Percentiles rank a stretch among this genome's conserved stretches.
Evolutionary conservation across 2,888 invertebrate genomes (phyloP).

Genomic region (Spicauda simplicius): DNA sequence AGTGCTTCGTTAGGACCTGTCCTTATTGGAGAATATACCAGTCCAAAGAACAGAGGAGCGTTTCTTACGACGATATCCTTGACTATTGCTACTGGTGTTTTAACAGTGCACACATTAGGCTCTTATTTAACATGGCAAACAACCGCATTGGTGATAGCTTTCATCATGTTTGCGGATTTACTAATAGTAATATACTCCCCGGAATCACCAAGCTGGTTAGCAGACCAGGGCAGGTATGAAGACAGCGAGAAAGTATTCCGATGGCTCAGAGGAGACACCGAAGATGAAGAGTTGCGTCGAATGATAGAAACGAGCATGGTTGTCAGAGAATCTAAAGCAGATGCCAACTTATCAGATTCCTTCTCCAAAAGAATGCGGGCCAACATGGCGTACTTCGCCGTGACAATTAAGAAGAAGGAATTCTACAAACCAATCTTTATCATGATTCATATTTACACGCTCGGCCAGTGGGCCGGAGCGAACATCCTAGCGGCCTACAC

Average conservation of each 20-base stretch:
- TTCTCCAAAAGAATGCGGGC: constrained; percentile 49
- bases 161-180: constrained; percentile 73
- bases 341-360: constrained; percentile 48
- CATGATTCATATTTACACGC: constrained; percentile 63
- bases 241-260: constrained; percentile 82
- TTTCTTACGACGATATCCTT: constrained; percentile 85
- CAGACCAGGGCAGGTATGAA: constrained; percentile 79
- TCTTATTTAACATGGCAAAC: constrained; percentile 82
- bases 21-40: constrained; percentile 82
- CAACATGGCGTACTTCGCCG: constrained; percentile 51
- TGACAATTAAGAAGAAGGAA: constrained; percentile 58
- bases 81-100: constrained; percentile 84
- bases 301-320: constrained; percentile 60
- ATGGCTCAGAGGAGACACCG: constrained; percentile 81
- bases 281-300: constrained; percentile 64
- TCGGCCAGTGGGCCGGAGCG: constrained; percentile 67
- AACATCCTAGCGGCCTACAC: constrained; percentile 64
- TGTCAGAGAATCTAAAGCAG: constrained; percentile 52
- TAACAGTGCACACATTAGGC: constrained; percentile 85
- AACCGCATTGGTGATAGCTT: constrained; percentile 76
- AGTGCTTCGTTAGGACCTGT: constrained; percentile 75
- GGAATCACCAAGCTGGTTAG: constrained; percentile 88
- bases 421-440: constrained; percentile 66
- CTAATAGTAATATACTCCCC: constrained; percentile 70
- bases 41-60: constrained; percentile 85